These are phyloP conservation scores for Horisme vitalbata DNA, from an alignment of 2,888 invertebrate genomes.

Conservation along the genomic window DNA sequence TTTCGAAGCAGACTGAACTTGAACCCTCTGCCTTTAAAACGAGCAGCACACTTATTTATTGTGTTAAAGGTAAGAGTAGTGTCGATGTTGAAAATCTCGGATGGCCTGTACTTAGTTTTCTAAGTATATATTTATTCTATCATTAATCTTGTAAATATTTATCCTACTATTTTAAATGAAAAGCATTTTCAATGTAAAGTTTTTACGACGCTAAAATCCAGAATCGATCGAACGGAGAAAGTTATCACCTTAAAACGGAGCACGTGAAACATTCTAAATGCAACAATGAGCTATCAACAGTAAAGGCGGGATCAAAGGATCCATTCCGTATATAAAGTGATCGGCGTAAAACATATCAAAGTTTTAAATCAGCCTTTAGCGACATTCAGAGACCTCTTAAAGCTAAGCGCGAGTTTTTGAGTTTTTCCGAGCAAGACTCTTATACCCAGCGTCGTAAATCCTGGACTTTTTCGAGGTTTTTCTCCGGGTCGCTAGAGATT, in stretches of 20 bases:
- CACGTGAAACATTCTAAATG: slow-evolving; percentile 16
- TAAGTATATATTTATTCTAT: not conserved
- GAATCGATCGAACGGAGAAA: slow-evolving; percentile 16
- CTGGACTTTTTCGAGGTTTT: slow-evolving; percentile 55
- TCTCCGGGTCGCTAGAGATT: slow-evolving; percentile 48
- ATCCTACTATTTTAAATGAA: slow-evolving; percentile 3
- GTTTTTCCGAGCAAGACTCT: slow-evolving; percentile 21
- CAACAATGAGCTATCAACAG: slow-evolving; percentile 29
- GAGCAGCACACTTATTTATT: no score
- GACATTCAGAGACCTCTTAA: slow-evolving; percentile 43
- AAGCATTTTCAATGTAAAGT: not conserved
- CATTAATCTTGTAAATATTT: not conserved
- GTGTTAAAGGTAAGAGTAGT: no score
- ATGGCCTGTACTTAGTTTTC: slow-evolving; percentile 52
- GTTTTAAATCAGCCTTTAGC: slow-evolving; percentile 32
- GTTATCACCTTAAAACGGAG: slow-evolving; percentile 16
- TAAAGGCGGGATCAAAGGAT: slow-evolving; percentile 23
- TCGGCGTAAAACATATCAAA: slow-evolving; percentile 27
- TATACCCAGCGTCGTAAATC: slow-evolving; percentile 63
- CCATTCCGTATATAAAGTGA: slow-evolving; percentile 25
- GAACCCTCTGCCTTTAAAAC: no score
- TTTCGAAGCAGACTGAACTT: no score
- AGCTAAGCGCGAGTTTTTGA: slow-evolving; percentile 46
- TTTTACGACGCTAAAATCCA: slow-evolving; percentile 6
- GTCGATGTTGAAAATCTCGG: no score